These are phyloP conservation scores for Brachystomella parvula DNA, from an alignment of 1,140 invertebrate species.

Conservation along the genomic window DNA sequence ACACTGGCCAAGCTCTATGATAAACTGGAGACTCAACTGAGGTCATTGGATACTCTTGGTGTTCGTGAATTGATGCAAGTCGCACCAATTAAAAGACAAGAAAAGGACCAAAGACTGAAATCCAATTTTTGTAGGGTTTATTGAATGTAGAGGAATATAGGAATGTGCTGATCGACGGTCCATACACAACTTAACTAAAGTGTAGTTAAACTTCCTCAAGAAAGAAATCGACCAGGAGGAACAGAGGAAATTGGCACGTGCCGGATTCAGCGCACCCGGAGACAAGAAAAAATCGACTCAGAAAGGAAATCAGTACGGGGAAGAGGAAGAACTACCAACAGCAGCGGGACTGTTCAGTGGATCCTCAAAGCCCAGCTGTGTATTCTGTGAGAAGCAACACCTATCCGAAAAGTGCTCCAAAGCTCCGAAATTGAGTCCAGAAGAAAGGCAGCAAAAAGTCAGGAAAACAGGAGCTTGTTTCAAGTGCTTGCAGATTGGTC, in stretches of 20 bases:
- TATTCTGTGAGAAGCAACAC: slow-evolving; percentile 11
- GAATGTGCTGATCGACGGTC: background rate
- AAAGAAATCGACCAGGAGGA: background rate
- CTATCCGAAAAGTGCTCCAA: background rate
- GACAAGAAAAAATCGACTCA: background rate
- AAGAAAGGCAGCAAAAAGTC: background rate
- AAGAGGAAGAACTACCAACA: background rate
- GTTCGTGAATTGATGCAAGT: background rate
- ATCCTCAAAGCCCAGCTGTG: background rate
- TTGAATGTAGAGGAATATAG: background rate
- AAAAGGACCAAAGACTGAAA: background rate
- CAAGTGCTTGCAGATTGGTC: slow-evolving; percentile 2
- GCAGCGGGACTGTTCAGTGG: slow-evolving; percentile 9
- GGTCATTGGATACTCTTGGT: slow-evolving; percentile 11
- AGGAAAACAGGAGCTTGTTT: background rate
- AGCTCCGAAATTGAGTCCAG: slow-evolving; percentile 8
- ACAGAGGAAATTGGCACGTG: background rate
- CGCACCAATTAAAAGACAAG: background rate
- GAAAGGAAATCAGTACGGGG: background rate
- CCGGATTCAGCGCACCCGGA: background rate
- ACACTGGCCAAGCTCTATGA: background rate
- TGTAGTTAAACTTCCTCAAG: background rate
- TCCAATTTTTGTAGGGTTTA: background rate
- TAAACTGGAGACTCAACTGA: slow-evolving; percentile 12
- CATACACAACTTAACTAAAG: background rate